These are phyloP conservation scores for Chrysogorgia sp. DNA, from an alignment of 92 coral and sea anemone genomes.

Conservation along the genomic window DNA sequence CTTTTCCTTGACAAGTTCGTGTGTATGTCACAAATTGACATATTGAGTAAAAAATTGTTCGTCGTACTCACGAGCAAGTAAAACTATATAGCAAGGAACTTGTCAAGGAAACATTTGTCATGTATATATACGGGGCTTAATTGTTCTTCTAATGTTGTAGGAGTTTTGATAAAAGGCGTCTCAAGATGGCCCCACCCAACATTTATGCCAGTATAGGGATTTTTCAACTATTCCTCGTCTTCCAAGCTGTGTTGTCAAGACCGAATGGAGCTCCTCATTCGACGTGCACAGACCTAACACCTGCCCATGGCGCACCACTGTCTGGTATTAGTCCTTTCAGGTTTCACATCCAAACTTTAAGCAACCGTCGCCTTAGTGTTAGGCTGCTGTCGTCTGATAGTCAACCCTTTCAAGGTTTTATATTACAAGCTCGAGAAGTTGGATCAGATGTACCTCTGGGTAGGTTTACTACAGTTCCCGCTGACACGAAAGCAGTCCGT, in stretches of 20 bases:
- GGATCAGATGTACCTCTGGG: background rate
- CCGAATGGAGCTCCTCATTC: background rate
- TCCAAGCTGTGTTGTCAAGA: background rate
- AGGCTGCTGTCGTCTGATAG: background rate
- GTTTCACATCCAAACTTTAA: background rate
- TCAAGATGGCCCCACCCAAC: no score
- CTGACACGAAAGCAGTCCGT: background rate
- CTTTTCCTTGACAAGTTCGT: no score
- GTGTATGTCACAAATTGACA: no score
- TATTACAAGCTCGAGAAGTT: conserved; percentile 23
- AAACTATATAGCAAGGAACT: no score
- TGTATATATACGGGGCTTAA: no score
- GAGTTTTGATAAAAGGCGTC: no score
- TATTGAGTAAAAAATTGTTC: no score
- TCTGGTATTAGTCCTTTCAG: background rate
- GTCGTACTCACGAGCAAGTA: no score
- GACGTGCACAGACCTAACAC: background rate
- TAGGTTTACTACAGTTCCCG: background rate
- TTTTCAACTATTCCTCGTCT: no score
- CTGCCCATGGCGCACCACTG: background rate
- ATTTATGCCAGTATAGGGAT: no score
- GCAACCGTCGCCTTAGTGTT: background rate
- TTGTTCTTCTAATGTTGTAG: no score
- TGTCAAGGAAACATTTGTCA: no score
- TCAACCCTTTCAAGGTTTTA: conserved; percentile 12